phyloP scores from a whole-genome alignment of 2,888 invertebrate species.

The Andrena marginata region DNA sequence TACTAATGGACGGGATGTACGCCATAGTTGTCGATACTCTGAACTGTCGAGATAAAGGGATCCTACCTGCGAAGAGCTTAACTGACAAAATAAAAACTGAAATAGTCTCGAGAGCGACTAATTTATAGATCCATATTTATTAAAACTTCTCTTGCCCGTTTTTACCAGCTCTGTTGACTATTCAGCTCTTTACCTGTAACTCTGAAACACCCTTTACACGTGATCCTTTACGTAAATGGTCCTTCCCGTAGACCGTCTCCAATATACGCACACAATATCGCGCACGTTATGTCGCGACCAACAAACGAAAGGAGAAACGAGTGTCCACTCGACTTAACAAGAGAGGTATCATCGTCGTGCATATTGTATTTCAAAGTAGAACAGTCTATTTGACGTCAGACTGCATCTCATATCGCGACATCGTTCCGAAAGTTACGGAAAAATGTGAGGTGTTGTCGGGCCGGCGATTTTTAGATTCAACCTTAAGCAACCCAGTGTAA shows the following conservation, averaged over 20 bases:
- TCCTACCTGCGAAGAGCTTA: too few relatives aligned
- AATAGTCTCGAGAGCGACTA: too few relatives aligned
- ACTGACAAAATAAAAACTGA: too few relatives aligned
- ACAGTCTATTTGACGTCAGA: conserved; percentile 69
- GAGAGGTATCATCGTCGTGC: conserved; percentile 70
- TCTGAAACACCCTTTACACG: not conserved
- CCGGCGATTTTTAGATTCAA: conserved; percentile 41
- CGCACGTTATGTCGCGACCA: conserved; percentile 23
- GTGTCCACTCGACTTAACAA: conserved; percentile 71
- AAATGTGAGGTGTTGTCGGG: conserved; percentile 63
- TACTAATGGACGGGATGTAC: too few relatives aligned
- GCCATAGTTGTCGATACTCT: too few relatives aligned
- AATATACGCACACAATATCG: not conserved
- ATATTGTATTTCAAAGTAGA: conserved; percentile 75
- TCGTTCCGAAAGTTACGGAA: conserved; percentile 72
- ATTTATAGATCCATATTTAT: too few relatives aligned
- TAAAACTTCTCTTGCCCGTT: too few relatives aligned
- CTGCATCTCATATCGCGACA: conserved; percentile 63
- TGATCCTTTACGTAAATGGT: conserved; percentile 5
- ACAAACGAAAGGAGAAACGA: conserved; percentile 65
- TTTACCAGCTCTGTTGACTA: too few relatives aligned
- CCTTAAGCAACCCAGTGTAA: not conserved
- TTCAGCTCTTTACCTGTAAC: not conserved
- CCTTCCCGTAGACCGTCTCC: not conserved
- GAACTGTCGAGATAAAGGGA: too few relatives aligned